Percentiles rank a stretch among this genome's conserved stretches.
phyloP scores from a whole-genome alignment of 2,113 vertebrate species.

The Prolemur simus region DNA sequence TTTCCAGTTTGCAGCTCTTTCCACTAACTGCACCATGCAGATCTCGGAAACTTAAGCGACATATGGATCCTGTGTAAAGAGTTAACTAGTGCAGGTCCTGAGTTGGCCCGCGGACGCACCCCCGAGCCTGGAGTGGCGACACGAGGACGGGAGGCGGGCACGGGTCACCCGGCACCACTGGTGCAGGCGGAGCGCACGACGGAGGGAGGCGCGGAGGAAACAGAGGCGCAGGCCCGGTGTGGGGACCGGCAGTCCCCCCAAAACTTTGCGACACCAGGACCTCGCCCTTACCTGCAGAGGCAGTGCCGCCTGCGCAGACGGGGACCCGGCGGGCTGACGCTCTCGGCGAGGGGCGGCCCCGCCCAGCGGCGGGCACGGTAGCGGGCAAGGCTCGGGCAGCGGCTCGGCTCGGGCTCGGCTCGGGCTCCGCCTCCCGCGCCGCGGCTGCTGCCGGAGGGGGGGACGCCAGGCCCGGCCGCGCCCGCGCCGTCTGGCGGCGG shows the following conservation, averaged over 20 bases:
- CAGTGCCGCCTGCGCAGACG: conserved; percentile 59
- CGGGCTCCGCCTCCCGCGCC: conserved; percentile 54
- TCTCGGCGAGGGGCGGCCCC: conserved; percentile 36
- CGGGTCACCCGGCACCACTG: neutral
- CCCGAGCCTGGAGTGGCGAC: neutral
- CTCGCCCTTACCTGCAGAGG: conserved; percentile 74
- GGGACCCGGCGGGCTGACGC: conserved; percentile 27
- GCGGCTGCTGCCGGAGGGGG: conserved; percentile 38
- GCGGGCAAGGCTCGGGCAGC: conserved; percentile 39
- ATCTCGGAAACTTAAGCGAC: conserved; percentile 68
- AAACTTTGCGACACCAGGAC: conserved; percentile 66
- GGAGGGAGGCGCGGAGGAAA: conserved; percentile 53
- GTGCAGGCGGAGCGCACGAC: conserved; percentile 27
- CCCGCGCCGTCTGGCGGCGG: conserved; percentile 59
- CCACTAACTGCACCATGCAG: neutral
- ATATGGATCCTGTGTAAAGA: neutral
- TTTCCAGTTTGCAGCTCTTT: neutral
- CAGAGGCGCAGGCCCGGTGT: conserved; percentile 55
- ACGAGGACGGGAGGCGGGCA: neutral
- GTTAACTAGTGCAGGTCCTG: conserved; percentile 35
- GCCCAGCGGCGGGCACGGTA: conserved; percentile 23
- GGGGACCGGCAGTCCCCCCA: neutral
- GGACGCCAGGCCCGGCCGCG: conserved; percentile 14
- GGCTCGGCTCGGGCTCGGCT: conserved; percentile 29
- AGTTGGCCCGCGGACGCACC: neutral